phyloP scores from a whole-genome alignment of 2,797 vertebrate genomes.

The Cirrhinus mrigala region DNA sequence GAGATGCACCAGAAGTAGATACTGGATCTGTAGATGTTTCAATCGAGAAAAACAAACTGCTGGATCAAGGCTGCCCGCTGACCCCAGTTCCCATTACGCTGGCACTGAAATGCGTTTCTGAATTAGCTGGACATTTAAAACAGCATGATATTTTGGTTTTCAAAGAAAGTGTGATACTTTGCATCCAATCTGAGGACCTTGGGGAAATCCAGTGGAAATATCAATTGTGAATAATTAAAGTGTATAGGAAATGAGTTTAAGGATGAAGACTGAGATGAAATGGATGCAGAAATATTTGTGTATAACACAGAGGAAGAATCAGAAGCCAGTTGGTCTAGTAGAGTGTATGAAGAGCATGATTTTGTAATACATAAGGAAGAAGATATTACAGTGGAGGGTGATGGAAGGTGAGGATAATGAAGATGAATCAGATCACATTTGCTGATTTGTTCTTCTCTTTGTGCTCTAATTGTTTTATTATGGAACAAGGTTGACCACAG shows the following conservation, averaged over 20 bases:
- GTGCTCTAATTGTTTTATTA: too few species aligned
- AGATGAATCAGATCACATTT: background rate
- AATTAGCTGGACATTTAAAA: background rate
- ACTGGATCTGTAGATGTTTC: background rate
- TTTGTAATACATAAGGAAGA: background rate
- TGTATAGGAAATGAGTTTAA: too few species aligned
- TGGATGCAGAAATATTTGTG: background rate
- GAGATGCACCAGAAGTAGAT: background rate
- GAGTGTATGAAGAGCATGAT: background rate
- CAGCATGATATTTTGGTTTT: background rate
- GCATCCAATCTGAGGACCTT: background rate
- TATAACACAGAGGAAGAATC: background rate
- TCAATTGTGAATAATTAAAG: background rate
- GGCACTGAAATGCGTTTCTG: background rate
- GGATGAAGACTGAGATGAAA: background rate
- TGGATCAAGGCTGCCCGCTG: background rate
- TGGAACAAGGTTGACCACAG: too few species aligned
- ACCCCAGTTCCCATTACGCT: conserved; percentile 7
- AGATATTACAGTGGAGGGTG: background rate
- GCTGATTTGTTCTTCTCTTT: too few species aligned
- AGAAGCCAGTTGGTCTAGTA: background rate
- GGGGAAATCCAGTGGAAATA: background rate
- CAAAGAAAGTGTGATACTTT: background rate
- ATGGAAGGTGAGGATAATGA: background rate
- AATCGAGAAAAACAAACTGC: background rate